A percentile compares a stretch with the other conserved stretches of the same genome.
These are phyloP conservation scores for Callionymus lyra DNA, from an alignment of 2,113 vertebrate genomes.

Conservation along the genomic window DNA sequence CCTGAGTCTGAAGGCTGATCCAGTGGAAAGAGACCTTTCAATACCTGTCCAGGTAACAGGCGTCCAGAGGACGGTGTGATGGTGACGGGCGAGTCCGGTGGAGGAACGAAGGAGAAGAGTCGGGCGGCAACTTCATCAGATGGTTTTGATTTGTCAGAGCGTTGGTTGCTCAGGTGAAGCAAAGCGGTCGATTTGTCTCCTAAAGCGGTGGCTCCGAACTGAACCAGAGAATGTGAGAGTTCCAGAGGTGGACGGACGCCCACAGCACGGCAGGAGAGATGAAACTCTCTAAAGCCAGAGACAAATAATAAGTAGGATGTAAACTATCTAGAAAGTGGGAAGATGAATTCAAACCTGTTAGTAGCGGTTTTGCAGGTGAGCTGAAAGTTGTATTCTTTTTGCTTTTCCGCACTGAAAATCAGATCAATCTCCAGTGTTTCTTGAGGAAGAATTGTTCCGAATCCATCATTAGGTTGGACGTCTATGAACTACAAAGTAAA, in stretches of 20 bases:
- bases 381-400: slow-evolving; percentile 75
- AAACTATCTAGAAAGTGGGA: background rate
- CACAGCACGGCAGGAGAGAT: slow-evolving; percentile 73
- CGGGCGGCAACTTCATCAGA: slow-evolving; percentile 53
- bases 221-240: slow-evolving; percentile 79
- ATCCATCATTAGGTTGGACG: slow-evolving; percentile 81
- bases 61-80: slow-evolving; percentile 70
- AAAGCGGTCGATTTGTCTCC: slow-evolving; percentile 62
- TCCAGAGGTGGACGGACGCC: slow-evolving; percentile 78
- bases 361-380: slow-evolving; percentile 79
- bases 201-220: slow-evolving; percentile 78
- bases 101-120: slow-evolving; percentile 73
- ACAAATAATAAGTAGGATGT: background rate
- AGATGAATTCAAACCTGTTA: slow-evolving; percentile 68
- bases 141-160: slow-evolving; percentile 11
- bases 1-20: no score
- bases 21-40: background rate
- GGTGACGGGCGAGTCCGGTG: slow-evolving; percentile 64
- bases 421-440: slow-evolving; percentile 76
- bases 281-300: slow-evolving; percentile 72
- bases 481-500: slow-evolving; percentile 82
- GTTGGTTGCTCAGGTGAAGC: slow-evolving; percentile 64
- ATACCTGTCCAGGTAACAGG: slow-evolving; percentile 62
- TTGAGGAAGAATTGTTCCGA: slow-evolving; percentile 79
- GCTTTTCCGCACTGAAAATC: slow-evolving; percentile 75